Evolutionary conservation across 2,888 invertebrate species (phyloP).

Genomic region (Odontomyia ornata): DNA sequence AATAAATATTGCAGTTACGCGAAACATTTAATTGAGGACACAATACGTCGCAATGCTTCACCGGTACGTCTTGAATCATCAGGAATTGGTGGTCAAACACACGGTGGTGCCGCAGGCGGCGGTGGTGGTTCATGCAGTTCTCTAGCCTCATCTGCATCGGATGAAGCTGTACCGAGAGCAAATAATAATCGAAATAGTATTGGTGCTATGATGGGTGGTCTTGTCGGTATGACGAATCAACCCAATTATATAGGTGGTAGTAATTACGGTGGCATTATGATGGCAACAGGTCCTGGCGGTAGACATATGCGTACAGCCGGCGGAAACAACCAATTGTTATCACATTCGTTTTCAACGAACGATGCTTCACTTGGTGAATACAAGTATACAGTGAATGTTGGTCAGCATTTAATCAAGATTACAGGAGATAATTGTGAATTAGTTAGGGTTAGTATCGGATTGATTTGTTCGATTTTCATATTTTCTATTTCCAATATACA

Average conservation of each 20-base stretch:
- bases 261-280: slow-evolving; percentile 46
- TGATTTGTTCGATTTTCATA: background rate
- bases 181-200: slow-evolving; percentile 54
- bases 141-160: slow-evolving; percentile 78
- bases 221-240: slow-evolving; percentile 52
- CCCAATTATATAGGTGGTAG: slow-evolving; percentile 43
- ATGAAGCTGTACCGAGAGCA: slow-evolving; percentile 60
- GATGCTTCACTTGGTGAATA: slow-evolving; percentile 87
- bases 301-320: slow-evolving; percentile 19
- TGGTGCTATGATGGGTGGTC: slow-evolving; percentile 51
- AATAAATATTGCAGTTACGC: slow-evolving; percentile 73
- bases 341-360: slow-evolving; percentile 84
- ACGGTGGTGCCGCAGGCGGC: slow-evolving; percentile 58
- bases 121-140: slow-evolving; percentile 80
- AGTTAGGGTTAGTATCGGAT: slow-evolving; percentile 73
- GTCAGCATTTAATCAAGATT: slow-evolving; percentile 84
- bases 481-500: background rate
- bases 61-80: slow-evolving; percentile 78
- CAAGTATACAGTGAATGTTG: slow-evolving; percentile 87
- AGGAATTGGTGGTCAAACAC: slow-evolving; percentile 58
- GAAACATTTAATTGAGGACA: slow-evolving; percentile 93
- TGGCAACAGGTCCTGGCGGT: slow-evolving; percentile 40
- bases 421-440: slow-evolving; percentile 86
- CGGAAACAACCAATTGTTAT: slow-evolving; percentile 61
- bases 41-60: slow-evolving; percentile 93